Evolutionary conservation across 2,888 invertebrate genomes (phyloP).

Genomic region (Bhutanitis thaidina): DNA sequence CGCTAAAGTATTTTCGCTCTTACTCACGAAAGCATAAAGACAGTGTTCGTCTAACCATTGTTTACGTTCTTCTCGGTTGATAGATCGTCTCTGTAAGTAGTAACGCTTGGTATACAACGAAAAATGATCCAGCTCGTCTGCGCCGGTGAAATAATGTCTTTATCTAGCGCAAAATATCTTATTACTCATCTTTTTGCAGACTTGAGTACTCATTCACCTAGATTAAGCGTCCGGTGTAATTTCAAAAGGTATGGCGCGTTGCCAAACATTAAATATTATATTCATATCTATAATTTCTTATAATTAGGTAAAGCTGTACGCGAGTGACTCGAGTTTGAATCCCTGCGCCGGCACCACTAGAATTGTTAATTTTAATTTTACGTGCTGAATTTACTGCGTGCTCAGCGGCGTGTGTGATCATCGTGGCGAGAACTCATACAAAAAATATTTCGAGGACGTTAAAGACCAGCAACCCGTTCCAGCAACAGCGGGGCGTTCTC

Average conservation of each 20-base stretch:
- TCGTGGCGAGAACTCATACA: too few relatives aligned
- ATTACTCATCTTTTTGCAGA: slow-evolving; percentile 42
- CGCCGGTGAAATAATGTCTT: slow-evolving; percentile 44
- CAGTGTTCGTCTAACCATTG: not conserved
- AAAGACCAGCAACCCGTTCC: too few relatives aligned
- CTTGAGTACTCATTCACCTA: slow-evolving; percentile 26
- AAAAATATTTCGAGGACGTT: too few relatives aligned
- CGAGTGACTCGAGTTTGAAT: not conserved
- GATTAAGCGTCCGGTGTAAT: slow-evolving; percentile 40
- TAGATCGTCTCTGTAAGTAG: slow-evolving; percentile 51
- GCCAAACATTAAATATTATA: not conserved
- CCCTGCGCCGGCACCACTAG: too few relatives aligned
- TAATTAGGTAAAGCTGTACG: too few relatives aligned
- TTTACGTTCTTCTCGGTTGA: slow-evolving; percentile 32
- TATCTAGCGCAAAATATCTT: slow-evolving; percentile 45
- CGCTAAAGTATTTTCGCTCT: slow-evolving; percentile 22
- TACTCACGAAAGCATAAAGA: not conserved
- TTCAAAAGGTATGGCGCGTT: slow-evolving; percentile 36
- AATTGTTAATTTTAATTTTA: too few relatives aligned
- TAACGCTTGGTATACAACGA: slow-evolving; percentile 36
- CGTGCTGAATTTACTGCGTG: too few relatives aligned
- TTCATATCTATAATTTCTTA: not conserved
- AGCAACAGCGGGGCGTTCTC: too few relatives aligned
- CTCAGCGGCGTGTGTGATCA: too few relatives aligned
- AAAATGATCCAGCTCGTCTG: slow-evolving; percentile 49